Evolutionary conservation across 2,888 invertebrate species (phyloP).

Genomic region (Drosophila koepferae): DNA sequence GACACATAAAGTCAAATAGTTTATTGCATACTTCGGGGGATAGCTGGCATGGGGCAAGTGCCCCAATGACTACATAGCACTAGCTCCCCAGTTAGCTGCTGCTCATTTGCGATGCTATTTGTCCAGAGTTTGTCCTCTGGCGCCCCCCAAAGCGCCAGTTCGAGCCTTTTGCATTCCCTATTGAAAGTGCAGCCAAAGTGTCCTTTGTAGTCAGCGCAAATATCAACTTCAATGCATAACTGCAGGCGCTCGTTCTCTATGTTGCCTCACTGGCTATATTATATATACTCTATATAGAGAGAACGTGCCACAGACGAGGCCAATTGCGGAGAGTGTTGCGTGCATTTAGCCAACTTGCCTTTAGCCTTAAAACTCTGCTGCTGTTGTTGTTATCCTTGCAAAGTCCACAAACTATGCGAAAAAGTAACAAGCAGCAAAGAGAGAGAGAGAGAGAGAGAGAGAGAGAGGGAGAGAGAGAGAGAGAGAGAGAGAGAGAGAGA

Average conservation of each 20-base stretch:
- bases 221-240: slow-evolving; percentile 53
- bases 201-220: slow-evolving; percentile 35
- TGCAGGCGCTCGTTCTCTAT: slow-evolving; percentile 24
- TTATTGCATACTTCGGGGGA: slow-evolving; percentile 52
- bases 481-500: too few relatives aligned
- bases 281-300: background rate
- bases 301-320: slow-evolving; percentile 13
- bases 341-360: slow-evolving; percentile 23
- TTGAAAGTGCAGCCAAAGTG: slow-evolving; percentile 31
- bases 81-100: background rate
- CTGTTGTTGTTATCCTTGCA: slow-evolving; percentile 6
- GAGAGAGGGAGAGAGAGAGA: background rate
- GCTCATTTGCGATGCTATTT: slow-evolving; percentile 72
- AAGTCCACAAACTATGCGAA: slow-evolving; percentile 30
- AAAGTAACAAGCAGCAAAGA: slow-evolving; percentile 1
- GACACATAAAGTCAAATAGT: slow-evolving; percentile 45
- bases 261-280: background rate
- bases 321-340: slow-evolving; percentile 26
- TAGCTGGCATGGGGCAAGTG: slow-evolving; percentile 20
- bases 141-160: slow-evolving; percentile 8
- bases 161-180: slow-evolving; percentile 11
- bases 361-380: background rate
- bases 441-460: background rate
- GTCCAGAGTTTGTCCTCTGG: slow-evolving; percentile 7
- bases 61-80: background rate